Percentiles rank a stretch among this genome's conserved stretches.
These are phyloP conservation scores for Aepyceros melampus DNA, from an alignment of 2,113 vertebrate species.

Conservation along the genomic window DNA sequence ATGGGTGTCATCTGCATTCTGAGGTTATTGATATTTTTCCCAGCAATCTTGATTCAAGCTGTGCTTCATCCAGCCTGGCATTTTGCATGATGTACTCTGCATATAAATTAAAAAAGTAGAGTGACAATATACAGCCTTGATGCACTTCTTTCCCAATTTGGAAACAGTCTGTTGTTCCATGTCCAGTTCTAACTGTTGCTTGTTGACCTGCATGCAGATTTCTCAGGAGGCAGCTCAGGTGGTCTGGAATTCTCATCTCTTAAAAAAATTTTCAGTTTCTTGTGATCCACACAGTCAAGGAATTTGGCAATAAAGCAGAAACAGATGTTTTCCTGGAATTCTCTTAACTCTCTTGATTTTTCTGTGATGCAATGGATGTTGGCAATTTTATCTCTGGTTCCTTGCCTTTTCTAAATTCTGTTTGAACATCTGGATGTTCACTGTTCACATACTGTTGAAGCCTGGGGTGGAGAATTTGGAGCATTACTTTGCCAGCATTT, in stretches of 20 bases:
- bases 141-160: background rate
- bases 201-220: background rate
- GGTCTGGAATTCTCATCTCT: background rate
- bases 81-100: background rate
- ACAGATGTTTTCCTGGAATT: background rate
- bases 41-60: background rate
- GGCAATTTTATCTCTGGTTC: background rate
- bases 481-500: background rate
- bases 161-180: background rate
- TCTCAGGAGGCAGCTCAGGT: background rate
- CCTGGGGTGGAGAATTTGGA: background rate
- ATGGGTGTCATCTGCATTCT: background rate
- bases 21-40: background rate
- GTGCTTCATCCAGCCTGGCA: background rate
- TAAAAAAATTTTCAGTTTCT: background rate
- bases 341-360: background rate
- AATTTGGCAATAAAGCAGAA: background rate
- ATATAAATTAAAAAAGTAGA: background rate
- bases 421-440: background rate
- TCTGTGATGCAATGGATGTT: background rate
- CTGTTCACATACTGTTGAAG: background rate
- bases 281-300: background rate
- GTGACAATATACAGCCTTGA: background rate
- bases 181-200: background rate
- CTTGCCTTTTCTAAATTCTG: background rate